These are phyloP conservation scores for Psittacus erithacus DNA, from an alignment of 2,113 vertebrate genomes.

Conservation along the genomic window DNA sequence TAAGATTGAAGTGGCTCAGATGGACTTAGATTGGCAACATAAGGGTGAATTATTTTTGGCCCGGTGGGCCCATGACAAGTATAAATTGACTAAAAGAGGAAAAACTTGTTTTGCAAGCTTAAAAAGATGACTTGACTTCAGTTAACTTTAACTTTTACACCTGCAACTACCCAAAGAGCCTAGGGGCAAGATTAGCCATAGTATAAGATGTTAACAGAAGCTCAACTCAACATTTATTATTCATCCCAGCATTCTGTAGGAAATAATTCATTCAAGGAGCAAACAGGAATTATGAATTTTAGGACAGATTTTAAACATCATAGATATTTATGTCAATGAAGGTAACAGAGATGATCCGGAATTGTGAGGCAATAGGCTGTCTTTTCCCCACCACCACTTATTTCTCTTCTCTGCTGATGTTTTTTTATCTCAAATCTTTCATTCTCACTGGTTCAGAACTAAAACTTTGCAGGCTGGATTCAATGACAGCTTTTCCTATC, in stretches of 20 bases:
- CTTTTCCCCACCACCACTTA: background rate
- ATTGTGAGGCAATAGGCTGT: background rate
- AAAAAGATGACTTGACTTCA: background rate
- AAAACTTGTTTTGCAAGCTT: background rate
- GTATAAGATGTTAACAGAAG: background rate
- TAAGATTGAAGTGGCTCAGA: no score
- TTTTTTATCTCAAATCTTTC: background rate
- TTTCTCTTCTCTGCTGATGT: background rate
- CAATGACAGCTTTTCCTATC: rapidly evolving
- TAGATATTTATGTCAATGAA: background rate
- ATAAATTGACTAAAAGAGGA: background rate
- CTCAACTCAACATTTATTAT: background rate
- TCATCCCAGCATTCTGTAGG: background rate
- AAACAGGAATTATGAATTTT: background rate
- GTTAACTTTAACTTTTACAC: background rate
- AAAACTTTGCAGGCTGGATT: background rate
- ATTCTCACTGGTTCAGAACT: background rate
- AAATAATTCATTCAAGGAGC: background rate
- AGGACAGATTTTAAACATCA: background rate
- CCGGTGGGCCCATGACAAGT: no score
- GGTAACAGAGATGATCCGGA: background rate
- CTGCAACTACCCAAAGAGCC: background rate
- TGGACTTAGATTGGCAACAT: no score
- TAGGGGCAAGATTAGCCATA: background rate
- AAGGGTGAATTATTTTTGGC: no score